Evolutionary conservation across 2,888 invertebrate species (phyloP).

Genomic region (Prenolepis imparis): DNA sequence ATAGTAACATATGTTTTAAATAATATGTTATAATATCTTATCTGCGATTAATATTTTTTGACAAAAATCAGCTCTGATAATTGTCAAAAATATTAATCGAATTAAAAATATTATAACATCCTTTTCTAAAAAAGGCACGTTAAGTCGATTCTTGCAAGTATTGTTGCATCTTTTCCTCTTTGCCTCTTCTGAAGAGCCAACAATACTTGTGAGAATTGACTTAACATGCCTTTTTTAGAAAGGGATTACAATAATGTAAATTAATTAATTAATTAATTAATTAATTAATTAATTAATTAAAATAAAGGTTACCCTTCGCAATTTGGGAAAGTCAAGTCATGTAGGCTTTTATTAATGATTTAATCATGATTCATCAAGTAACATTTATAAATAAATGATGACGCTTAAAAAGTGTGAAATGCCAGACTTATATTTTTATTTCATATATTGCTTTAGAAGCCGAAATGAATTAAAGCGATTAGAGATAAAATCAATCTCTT

Average conservation of each 20-base stretch:
- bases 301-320: neutral
- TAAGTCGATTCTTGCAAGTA: too few relatives aligned
- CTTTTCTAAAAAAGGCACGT: too few relatives aligned
- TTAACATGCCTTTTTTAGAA: too few relatives aligned
- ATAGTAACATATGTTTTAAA: too few relatives aligned
- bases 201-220: too few relatives aligned
- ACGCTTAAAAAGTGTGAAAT: neutral
- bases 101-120: too few relatives aligned
- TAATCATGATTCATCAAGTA: neutral
- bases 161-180: too few relatives aligned
- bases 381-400: neutral
- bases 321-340: neutral
- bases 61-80: too few relatives aligned
- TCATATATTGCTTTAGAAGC: neutral
- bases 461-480: neutral
- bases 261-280: neutral
- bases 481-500: constrained; percentile 22
- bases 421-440: neutral
- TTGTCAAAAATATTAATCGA: too few relatives aligned
- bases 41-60: too few relatives aligned
- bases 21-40: too few relatives aligned
- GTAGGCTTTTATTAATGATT: constrained; percentile 2
- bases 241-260: neutral
- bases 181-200: too few relatives aligned
- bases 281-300: neutral